A percentile compares a stretch with the other conserved stretches of the same genome.
Evolutionary conservation across 2,888 invertebrate genomes (phyloP).

Genomic region (Eilema griseolum): DNA sequence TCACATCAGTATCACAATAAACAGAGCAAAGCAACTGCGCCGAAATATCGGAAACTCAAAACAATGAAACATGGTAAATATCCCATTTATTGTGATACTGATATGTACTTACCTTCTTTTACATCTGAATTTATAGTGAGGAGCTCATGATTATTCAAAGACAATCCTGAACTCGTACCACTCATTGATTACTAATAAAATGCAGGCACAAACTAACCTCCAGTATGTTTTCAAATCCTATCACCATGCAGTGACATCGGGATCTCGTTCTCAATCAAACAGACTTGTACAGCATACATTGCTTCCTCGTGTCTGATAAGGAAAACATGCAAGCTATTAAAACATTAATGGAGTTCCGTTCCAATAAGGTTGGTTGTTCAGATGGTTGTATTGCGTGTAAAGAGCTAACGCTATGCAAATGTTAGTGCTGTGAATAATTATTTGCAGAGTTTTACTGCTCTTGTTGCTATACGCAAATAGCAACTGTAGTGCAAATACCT

Average conservation of each 20-base stretch:
- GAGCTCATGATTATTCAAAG: conserved; percentile 43
- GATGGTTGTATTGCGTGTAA: conserved; percentile 62
- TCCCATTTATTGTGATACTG: too few relatives aligned
- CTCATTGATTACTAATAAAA: conserved; percentile 47
- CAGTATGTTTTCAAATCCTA: conserved; percentile 38
- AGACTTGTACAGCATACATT: conserved; percentile 65
- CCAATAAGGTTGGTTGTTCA: conserved; percentile 49
- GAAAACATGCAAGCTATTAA: conserved; percentile 60
- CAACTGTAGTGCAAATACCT: conserved; percentile 19
- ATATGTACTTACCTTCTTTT: too few relatives aligned
- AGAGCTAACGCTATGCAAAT: conserved; percentile 69
- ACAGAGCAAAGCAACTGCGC: too few relatives aligned
- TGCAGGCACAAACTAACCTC: conserved; percentile 29
- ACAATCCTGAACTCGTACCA: conserved; percentile 26
- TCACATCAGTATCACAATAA: too few relatives aligned
- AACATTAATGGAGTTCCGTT: conserved; percentile 75
- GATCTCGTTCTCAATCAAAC: conserved; percentile 44
- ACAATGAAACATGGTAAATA: too few relatives aligned
- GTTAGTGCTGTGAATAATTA: conserved; percentile 66
- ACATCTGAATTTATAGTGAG: background rate
- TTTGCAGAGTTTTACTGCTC: conserved; percentile 72
- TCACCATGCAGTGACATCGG: conserved; percentile 34
- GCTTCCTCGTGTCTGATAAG: conserved; percentile 62
- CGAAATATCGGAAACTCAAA: too few relatives aligned
- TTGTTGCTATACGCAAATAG: conserved; percentile 54